Conservation (phyloP, 2,888 invertebrate species). For the Apotomis betuletana region DNA sequence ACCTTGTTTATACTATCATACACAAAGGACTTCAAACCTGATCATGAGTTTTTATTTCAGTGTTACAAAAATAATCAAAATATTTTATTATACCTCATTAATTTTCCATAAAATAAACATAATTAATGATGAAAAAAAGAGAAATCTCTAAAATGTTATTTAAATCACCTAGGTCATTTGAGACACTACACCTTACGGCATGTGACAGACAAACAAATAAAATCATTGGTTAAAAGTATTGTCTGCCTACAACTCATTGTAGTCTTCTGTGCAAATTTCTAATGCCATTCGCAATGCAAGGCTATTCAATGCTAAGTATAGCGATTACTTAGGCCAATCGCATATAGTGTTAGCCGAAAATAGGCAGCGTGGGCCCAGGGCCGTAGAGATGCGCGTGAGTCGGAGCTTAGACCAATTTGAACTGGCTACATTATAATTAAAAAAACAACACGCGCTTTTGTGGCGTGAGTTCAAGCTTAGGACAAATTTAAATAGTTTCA, state of each 20-base stretch:
- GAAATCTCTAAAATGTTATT: neutral
- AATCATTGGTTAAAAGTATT: neutral
- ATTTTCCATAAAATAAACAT: neutral
- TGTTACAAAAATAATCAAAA: neutral
- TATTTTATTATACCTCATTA: neutral
- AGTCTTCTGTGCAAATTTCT: conserved; percentile 12
- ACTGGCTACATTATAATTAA: no score
- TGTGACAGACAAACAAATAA: neutral
- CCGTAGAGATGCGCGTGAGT: conserved; percentile 6
- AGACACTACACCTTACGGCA: no score
- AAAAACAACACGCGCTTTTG: no score
- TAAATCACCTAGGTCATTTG: no score
- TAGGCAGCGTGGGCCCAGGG: conserved; percentile 12
- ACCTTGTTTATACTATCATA: neutral
- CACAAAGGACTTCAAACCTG: neutral
- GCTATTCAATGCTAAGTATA: conserved; percentile 11
- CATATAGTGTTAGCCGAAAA: conserved; percentile 6
- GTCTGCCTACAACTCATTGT: conserved; percentile 19
- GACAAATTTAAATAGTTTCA: no score
- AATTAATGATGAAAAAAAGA: neutral
- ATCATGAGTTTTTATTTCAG: neutral
- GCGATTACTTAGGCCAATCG: conserved; percentile 1
- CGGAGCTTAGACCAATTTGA: neutral
- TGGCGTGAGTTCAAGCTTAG: no score
- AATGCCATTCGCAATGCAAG: conserved; percentile 8